phyloP scores from a whole-genome alignment of 2,888 invertebrate species.

The Malthinus flaveolus region DNA sequence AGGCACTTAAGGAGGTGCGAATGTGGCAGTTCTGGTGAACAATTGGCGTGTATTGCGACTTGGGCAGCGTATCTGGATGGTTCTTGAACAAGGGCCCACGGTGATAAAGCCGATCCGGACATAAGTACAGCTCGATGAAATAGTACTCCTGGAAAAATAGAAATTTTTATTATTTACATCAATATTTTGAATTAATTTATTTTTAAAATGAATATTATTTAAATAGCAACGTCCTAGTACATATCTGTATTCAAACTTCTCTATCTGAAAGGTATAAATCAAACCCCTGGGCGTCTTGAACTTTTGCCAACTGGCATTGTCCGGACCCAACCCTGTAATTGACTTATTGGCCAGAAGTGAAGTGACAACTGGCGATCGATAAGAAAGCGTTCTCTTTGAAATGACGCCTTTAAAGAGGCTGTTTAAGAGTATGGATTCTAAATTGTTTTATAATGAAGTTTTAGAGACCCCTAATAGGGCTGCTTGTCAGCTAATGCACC shows the following conservation, averaged over 20 bases:
- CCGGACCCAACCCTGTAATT: slow-evolving; percentile 52
- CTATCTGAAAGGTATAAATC: slow-evolving; percentile 52
- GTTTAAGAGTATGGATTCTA: slow-evolving; percentile 32
- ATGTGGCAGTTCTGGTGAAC: slow-evolving; percentile 76
- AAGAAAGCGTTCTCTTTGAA: slow-evolving; percentile 42
- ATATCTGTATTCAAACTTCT: slow-evolving; percentile 50
- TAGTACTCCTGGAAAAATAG: slow-evolving; percentile 70
- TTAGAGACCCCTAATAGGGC: slow-evolving; percentile 31
- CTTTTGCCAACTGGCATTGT: slow-evolving; percentile 54
- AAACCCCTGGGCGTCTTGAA: slow-evolving; percentile 53
- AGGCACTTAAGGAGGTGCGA: slow-evolving; percentile 80
- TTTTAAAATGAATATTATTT: slow-evolving; percentile 34
- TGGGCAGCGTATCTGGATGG: slow-evolving; percentile 82
- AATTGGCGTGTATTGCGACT: slow-evolving; percentile 84
- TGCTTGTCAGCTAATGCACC: slow-evolving; percentile 24
- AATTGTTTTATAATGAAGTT: slow-evolving; percentile 44
- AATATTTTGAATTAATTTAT: no score
- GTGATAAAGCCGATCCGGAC: slow-evolving; percentile 89
- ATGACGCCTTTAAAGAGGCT: slow-evolving; percentile 41
- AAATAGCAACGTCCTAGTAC: slow-evolving; percentile 47
- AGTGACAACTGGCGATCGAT: slow-evolving; percentile 47
- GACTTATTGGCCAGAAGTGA: slow-evolving; percentile 56
- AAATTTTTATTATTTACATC: not conserved
- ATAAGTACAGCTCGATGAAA: slow-evolving; percentile 89
- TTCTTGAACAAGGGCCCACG: slow-evolving; percentile 83